Conservation (phyloP, 1,140 invertebrate genomes). For the Diorhabda carinulata region DNA sequence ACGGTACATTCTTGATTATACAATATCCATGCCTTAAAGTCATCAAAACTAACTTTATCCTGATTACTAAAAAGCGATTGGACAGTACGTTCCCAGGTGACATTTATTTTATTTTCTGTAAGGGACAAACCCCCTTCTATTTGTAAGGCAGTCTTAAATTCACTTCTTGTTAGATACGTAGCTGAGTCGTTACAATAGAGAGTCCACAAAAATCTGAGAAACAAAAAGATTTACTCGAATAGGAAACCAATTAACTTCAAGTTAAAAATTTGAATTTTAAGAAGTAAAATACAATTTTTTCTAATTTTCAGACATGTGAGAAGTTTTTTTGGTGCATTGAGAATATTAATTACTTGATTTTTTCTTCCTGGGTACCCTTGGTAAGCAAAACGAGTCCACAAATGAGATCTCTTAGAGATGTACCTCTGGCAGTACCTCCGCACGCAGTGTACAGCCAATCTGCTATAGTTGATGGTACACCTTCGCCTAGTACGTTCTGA, state of each 20-base stretch:
- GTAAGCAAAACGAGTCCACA: conserved; percentile 81
- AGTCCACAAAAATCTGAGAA: conserved; percentile 72
- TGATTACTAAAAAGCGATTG: conserved; percentile 53
- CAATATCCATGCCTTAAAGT: conserved; percentile 68
- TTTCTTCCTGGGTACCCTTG: conserved; percentile 76
- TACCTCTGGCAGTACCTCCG: conserved; percentile 75
- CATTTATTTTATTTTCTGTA: conserved; percentile 30
- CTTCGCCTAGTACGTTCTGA: conserved; percentile 78
- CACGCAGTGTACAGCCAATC: conserved; percentile 78
- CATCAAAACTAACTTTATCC: conserved; percentile 64
- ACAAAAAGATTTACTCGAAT: background rate
- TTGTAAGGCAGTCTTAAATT: conserved; percentile 68
- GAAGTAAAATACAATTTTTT: no score
- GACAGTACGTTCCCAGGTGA: conserved; percentile 47
- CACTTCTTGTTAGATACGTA: conserved; percentile 68
- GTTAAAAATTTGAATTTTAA: no score
- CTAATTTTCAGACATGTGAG: no score
- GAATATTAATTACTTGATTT: conserved; percentile 67
- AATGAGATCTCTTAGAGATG: conserved; percentile 75
- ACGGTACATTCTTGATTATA: conserved; percentile 72
- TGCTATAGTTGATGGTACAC: conserved; percentile 70
- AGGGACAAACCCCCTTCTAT: conserved; percentile 50
- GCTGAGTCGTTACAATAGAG: conserved; percentile 79
- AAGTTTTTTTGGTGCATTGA: background rate
- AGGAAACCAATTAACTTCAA: no score